Base-by-base conservation (phyloP, 64 coral and sea anemone genomes). In the Montipora efflorescens region DNA sequence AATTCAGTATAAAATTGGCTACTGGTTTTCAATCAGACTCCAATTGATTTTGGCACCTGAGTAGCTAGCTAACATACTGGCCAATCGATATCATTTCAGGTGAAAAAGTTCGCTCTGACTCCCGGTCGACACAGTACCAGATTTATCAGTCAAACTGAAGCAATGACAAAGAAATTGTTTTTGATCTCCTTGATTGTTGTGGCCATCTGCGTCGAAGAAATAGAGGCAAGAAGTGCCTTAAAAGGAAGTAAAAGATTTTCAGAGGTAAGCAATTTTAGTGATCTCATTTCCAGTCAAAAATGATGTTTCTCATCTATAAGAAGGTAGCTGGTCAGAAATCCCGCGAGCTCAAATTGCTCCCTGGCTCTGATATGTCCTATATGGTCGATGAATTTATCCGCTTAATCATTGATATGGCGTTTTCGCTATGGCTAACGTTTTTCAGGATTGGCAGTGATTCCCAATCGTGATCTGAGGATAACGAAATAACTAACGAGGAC, bases 111-210 rank as follows among this genome's bases (percentile, higher is more conserved):
- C 25, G 22, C 36, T 19, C 76, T 78, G 28, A 36, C 36, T 36
- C 16, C 45, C 68, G 68, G 14, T n/a, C 44, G 14, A 76, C 76
- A 14, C 11, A n/a, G 28, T 46, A 47, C 12, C 74, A 21, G 0
- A 15, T 46, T 47, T 13, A 4, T 76, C 9, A 10, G 36, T 36
- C 74, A 76, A 43, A 12, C 19, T 0, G 25, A 8, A 20, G 68
- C 18, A 43, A 86, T 86, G 82, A 45, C 47, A 11, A 86, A 50
- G 82, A 86, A 51, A 72, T 9, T 50, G 2, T 4, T 86, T 9
- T 13, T 86, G 9, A 86, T 71, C 20, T 46, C 19, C 46, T 86
- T 5, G 6, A 46, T 86, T 71, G 14, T 72, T 72, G 28, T 86
- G 66, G 64, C 66, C 20, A 49, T 72, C 19, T 86, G 18, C 18